These are phyloP conservation scores for Tenthredo amoena DNA, from an alignment of 2,888 invertebrate genomes.

Conservation along the genomic window DNA sequence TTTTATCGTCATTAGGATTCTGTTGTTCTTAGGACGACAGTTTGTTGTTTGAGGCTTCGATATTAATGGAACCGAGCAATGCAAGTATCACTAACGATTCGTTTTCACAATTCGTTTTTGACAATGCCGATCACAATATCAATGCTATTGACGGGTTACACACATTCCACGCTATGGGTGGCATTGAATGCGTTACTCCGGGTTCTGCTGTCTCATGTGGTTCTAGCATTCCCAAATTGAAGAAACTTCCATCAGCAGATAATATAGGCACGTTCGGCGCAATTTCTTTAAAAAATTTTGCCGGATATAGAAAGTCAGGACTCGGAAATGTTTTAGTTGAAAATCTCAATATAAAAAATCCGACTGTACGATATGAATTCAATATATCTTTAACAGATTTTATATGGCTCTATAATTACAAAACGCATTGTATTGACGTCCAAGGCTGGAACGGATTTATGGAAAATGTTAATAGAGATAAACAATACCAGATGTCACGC, in stretches of 20 bases:
- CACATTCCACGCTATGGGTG: constrained; percentile 49
- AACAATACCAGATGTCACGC: background rate
- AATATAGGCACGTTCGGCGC: background rate
- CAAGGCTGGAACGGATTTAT: constrained; percentile 52
- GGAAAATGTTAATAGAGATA: constrained; percentile 54
- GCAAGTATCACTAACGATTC: too few relatives aligned
- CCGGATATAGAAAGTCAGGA: too few relatives aligned
- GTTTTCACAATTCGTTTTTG: constrained; percentile 37
- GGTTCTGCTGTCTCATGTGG: background rate
- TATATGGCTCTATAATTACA: too few relatives aligned
- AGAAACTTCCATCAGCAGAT: too few relatives aligned
- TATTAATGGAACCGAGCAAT: background rate
- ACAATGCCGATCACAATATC: constrained; percentile 48
- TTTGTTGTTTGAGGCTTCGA: constrained; percentile 16
- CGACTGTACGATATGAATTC: too few relatives aligned
- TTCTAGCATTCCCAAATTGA: background rate
- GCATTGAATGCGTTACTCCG: constrained; percentile 43
- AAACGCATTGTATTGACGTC: constrained; percentile 5
- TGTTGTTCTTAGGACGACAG: constrained; percentile 36
- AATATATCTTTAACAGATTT: too few relatives aligned
- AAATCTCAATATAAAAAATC: too few relatives aligned
- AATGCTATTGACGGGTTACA: constrained; percentile 33
- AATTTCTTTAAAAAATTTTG: too few relatives aligned
- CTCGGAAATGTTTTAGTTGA: too few relatives aligned
- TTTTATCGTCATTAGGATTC: constrained; percentile 63